phyloP scores from a whole-genome alignment of 2,888 invertebrate species.

The Elaeidobius kamerunicus region DNA sequence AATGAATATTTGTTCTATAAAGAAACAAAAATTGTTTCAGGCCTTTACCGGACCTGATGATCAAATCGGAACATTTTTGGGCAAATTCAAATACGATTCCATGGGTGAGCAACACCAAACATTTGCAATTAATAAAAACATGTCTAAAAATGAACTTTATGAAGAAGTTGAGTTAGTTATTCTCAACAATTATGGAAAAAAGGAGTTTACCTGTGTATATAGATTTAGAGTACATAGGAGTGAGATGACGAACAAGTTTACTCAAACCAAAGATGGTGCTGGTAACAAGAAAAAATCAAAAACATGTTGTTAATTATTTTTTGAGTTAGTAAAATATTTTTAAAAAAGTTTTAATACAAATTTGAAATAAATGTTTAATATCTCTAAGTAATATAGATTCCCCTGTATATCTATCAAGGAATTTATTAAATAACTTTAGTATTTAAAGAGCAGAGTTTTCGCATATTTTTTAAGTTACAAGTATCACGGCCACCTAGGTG shows the following conservation, averaged over 20 bases:
- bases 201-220: constrained; percentile 34
- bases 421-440: no score
- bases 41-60: constrained; percentile 12
- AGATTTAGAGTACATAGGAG: constrained; percentile 33
- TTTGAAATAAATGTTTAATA: no score
- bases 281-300: neutral
- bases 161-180: constrained; percentile 29
- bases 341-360: no score
- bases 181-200: constrained; percentile 32
- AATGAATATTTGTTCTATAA: neutral
- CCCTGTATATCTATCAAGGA: no score
- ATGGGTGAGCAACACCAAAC: constrained; percentile 27
- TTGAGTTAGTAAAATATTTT: no score
- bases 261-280: neutral
- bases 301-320: constrained; percentile 11
- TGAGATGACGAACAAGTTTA: neutral
- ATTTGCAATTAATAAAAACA: constrained; percentile 15
- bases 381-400: no score
- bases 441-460: no score
- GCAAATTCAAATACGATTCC: constrained; percentile 25
- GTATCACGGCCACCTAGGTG: no score
- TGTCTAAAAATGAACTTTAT: constrained; percentile 17
- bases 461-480: no score
- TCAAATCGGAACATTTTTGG: constrained; percentile 15
- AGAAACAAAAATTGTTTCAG: no score